Evolutionary conservation across 2,797 vertebrate species (phyloP).

Genomic region (Hydrophis major): DNA sequence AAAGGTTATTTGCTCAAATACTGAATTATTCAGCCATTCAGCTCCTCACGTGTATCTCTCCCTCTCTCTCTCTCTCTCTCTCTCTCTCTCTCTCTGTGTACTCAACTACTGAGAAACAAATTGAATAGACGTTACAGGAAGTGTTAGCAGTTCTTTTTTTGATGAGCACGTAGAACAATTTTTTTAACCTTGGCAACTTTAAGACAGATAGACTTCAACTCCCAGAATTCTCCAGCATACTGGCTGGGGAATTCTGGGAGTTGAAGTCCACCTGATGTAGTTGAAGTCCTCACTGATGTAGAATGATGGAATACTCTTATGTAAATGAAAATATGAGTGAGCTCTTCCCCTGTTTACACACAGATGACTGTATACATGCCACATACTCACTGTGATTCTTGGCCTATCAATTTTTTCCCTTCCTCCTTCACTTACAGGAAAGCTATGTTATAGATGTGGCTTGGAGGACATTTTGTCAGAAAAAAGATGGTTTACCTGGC

Average conservation of each 20-base stretch:
- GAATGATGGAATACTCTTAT: neutral
- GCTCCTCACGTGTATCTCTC: neutral
- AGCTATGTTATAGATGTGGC: neutral
- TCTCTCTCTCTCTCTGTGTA: no score
- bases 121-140: neutral
- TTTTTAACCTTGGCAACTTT: neutral
- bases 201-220: neutral
- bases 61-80: no score
- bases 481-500: slow-evolving; percentile 33
- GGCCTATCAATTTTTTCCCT: neutral
- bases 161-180: neutral
- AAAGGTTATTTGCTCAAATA: slow-evolving; percentile 18
- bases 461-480: slow-evolving; percentile 27
- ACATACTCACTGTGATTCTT: neutral
- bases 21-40: slow-evolving; percentile 18
- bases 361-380: neutral
- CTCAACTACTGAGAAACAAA: neutral
- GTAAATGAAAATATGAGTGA: neutral
- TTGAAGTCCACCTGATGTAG: no score
- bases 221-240: neutral
- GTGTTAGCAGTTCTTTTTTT: neutral
- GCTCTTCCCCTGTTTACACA: neutral
- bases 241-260: no score
- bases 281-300: no score
- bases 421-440: neutral